Base-by-base conservation (phyloP, 2,797 vertebrate species). In the Ctenopoma multispine region DNA sequence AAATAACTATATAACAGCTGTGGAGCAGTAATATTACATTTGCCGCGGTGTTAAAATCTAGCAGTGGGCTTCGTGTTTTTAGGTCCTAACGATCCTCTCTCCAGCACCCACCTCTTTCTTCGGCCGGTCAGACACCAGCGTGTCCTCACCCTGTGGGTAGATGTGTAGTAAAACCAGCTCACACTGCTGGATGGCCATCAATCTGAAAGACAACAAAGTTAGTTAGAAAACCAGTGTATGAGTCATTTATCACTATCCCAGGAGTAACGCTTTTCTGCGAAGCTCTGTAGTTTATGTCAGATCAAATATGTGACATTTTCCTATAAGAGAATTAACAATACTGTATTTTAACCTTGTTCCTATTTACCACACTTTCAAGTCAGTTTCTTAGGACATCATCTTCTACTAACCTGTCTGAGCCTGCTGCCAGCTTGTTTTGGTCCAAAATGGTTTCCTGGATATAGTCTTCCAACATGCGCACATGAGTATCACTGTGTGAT, bases 121-220 rank as follows among this genome's bases (percentile, higher is more conserved):
- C 38, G 95, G 94, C 31, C 97, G 95, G 91, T 99, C 98, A 20
- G 97, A 98, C 43, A 99, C 98, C 69, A 98, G 94, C 4, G 96
- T 97, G 62, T 99, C 98, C 77, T 99, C 98, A 11, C 98, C 97
- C 83, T 97, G 96, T 0, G 98, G 97, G 79, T 96, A 96, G 1
- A 98, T 97, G 85, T 99, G 98, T 80, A 99, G 95, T 75, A 99
- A 92, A 50, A 99, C 97, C 79, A 99, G 90, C 17, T 99, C 97
- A 86, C 98, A 99, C 81, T 97, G 96, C 89, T 99, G 98, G 90
- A 99, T 97, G 85, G 96, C 96, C 98, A 99, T 99, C 65, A 99
- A 92, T 85, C 98, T 95, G 66, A 64, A 90, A 75, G 3, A 70
- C 31, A 62, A 21, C 18, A 13, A n/a, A 13, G 4, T n/a, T n/a